phyloP scores from a whole-genome alignment of 2,113 vertebrate genomes.

The Oreotrochilus melanogaster region DNA sequence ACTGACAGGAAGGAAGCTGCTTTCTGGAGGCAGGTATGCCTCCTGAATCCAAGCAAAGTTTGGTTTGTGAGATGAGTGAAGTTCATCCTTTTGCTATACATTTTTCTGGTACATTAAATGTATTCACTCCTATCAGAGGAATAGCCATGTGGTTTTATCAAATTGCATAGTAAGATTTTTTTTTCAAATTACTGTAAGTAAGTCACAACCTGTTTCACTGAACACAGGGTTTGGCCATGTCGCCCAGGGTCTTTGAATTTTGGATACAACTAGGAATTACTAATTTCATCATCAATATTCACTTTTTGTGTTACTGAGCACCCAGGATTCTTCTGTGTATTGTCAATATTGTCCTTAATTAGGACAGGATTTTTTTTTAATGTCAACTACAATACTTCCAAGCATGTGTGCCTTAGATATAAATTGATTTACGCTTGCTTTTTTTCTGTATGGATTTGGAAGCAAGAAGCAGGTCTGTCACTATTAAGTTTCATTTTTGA shows the following conservation, averaged over 20 bases:
- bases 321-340: neutral
- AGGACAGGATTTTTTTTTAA: neutral
- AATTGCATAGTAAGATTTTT: neutral
- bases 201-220: neutral
- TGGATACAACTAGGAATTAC: neutral
- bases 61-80: slow-evolving; percentile 13
- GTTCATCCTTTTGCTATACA: neutral
- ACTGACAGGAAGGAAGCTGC: neutral
- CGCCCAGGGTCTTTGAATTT: neutral
- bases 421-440: neutral
- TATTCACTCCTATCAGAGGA: neutral
- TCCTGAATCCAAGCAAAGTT: slow-evolving; percentile 17
- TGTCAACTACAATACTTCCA: neutral
- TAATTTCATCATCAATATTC: neutral
- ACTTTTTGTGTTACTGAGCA: neutral
- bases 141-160: neutral
- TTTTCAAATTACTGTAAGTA: neutral
- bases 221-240: neutral
- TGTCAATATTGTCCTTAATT: neutral
- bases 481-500: neutral
- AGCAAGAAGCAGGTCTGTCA: neutral
- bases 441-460: neutral
- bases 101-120: slow-evolving; percentile 5
- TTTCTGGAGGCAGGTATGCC: neutral
- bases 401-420: neutral